Conservation (phyloP, 2,797 vertebrate species). For the Chloroceryle inda region DNA sequence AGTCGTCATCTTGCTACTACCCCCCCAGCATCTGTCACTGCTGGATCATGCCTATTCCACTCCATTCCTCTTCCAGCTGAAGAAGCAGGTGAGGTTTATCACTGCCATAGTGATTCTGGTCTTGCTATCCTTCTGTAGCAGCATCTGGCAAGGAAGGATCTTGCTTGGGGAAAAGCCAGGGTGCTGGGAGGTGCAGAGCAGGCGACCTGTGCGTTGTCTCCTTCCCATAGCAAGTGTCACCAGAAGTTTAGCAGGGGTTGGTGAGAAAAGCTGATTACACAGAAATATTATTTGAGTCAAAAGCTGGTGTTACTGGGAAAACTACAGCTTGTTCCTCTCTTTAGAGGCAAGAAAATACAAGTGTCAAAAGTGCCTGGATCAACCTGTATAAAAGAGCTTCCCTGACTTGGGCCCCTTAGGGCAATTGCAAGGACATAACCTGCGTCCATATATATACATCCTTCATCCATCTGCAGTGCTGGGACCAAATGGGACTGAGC, state of each 20-base stretch:
- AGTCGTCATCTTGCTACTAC: neutral
- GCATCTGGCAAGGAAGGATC: neutral
- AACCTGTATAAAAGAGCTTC: neutral
- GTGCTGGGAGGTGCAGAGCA: neutral
- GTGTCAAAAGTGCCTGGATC: slow-evolving; percentile 19
- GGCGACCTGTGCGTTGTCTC: neutral
- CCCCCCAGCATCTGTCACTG: neutral
- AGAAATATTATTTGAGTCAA: neutral
- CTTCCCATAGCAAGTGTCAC: neutral
- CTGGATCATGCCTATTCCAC: neutral
- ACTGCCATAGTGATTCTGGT: neutral
- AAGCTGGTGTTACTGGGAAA: neutral
- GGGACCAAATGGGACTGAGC: neutral
- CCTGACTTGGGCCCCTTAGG: neutral
- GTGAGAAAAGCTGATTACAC: slow-evolving; percentile 3
- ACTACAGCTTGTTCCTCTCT: neutral
- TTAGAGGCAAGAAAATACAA: slow-evolving; percentile 7
- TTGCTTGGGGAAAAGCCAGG: neutral
- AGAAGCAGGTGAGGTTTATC: slow-evolving; percentile 4
- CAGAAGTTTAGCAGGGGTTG: neutral
- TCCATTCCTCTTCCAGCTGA: slow-evolving; percentile 11
- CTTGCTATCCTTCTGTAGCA: neutral
- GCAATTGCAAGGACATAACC: neutral
- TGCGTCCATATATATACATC: neutral
- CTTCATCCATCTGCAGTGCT: neutral